A percentile compares a stretch with the other conserved stretches of the same genome.
Evolutionary conservation across 2,113 vertebrate genomes (phyloP).

Genomic region (Phalacrocorax pelagicus): DNA sequence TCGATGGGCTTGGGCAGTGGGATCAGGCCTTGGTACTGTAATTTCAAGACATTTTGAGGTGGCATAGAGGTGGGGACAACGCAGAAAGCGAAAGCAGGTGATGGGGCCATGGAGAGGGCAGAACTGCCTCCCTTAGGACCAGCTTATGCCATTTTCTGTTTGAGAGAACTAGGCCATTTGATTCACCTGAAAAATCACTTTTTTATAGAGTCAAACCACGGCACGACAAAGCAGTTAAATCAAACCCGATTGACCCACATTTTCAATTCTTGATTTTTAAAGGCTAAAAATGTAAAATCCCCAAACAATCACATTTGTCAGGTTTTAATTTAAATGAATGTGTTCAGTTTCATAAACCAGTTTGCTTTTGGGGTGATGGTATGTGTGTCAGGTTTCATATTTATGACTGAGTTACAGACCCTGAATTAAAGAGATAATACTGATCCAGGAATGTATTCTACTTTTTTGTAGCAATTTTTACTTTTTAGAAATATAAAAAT

Average conservation of each 20-base stretch:
- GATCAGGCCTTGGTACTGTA: neutral
- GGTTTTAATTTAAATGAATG: neutral
- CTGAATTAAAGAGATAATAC: neutral
- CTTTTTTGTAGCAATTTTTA: neutral
- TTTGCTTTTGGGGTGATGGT: neutral
- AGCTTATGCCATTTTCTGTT: neutral
- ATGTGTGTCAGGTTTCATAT: neutral
- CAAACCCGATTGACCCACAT: neutral
- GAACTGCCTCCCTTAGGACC: neutral
- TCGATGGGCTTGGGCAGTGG: neutral
- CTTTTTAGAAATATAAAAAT: neutral
- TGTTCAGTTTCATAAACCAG: neutral
- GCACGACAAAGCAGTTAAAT: neutral
- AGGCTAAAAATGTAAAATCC: neutral
- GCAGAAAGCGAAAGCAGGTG: neutral
- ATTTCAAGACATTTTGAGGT: neutral
- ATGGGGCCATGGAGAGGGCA: neutral
- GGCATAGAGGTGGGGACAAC: neutral
- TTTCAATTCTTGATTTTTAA: neutral
- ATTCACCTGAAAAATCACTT: neutral
- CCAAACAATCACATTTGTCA: neutral
- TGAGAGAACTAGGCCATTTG: neutral
- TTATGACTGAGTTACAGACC: neutral
- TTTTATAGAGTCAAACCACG: neutral
- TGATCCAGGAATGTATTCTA: rapidly evolving